Conservation (phyloP, 2,888 invertebrate genomes). For the Xestia ashworthii region DNA sequence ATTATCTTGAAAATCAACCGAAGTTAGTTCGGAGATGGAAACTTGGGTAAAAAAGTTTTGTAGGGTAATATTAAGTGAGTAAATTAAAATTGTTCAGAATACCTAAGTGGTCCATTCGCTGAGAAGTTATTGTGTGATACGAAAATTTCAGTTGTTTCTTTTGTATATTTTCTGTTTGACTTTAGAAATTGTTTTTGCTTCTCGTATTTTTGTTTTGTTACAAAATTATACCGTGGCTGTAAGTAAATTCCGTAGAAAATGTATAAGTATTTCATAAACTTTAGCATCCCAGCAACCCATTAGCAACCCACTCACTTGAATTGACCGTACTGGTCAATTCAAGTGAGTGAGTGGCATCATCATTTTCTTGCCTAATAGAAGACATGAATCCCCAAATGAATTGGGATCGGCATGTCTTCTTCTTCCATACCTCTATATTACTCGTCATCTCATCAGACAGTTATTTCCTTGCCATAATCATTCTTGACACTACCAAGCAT, state of each 20-base stretch:
- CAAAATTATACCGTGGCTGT: neutral
- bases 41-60: conserved; percentile 66
- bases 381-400: too few species aligned
- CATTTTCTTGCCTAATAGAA: too few species aligned
- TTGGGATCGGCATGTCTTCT: too few species aligned
- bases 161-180: conserved; percentile 35
- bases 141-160: conserved; percentile 35
- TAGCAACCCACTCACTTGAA: neutral
- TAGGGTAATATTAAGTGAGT: conserved; percentile 73
- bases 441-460: too few species aligned
- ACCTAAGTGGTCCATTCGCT: conserved; percentile 57
- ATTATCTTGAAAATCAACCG: conserved; percentile 79
- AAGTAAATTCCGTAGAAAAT: neutral
- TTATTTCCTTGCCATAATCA: too few species aligned
- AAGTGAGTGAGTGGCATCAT: too few species aligned
- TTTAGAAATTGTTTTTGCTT: conserved; percentile 20
- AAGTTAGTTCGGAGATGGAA: conserved; percentile 71
- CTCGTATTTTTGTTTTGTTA: conserved; percentile 7
- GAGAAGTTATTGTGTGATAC: conserved; percentile 51
- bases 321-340: too few species aligned
- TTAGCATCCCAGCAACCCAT: too few species aligned
- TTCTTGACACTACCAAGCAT: too few species aligned
- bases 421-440: too few species aligned
- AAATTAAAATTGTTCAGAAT: conserved; percentile 74
- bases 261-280: neutral